Percentiles rank a stretch among this genome's conserved stretches.
Conservation (phyloP, 2,113 vertebrate species). For the Cavia porcellus region DNA sequence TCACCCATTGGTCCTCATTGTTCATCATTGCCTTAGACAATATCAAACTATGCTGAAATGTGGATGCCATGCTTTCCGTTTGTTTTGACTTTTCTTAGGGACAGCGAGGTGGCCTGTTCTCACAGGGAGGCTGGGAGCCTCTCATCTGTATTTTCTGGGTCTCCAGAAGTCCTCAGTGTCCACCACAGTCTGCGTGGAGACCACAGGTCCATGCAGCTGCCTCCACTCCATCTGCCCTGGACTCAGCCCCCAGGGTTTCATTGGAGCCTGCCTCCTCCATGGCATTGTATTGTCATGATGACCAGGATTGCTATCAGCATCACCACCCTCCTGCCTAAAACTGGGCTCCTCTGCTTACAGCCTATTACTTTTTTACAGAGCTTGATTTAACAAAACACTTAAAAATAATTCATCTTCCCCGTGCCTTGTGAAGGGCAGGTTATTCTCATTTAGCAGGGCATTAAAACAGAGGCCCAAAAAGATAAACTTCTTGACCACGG, state of each 20-base stretch:
- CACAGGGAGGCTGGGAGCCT: background rate
- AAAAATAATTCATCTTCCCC: background rate
- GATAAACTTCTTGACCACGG: background rate
- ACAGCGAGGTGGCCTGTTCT: background rate
- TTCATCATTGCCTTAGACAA: background rate
- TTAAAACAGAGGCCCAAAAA: background rate
- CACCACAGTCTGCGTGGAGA: rapidly evolving
- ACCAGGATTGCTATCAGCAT: background rate
- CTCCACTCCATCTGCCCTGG: rapidly evolving
- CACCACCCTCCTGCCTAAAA: background rate
- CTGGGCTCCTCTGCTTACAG: background rate
- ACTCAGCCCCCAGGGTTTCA: rapidly evolving
- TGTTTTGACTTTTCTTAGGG: background rate
- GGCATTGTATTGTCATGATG: background rate
- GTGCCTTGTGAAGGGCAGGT: background rate
- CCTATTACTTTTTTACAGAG: background rate
- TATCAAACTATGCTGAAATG: background rate
- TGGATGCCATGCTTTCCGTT: rapidly evolving
- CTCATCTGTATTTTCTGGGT: background rate
- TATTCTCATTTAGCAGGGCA: background rate
- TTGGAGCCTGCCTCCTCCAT: background rate
- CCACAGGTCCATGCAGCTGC: too few species aligned
- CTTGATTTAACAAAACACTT: background rate
- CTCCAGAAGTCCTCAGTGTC: background rate
- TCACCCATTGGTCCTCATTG: background rate